Evolutionary conservation across 2,113 vertebrate species (phyloP).

Genomic region (Falcunculus frontatus): DNA sequence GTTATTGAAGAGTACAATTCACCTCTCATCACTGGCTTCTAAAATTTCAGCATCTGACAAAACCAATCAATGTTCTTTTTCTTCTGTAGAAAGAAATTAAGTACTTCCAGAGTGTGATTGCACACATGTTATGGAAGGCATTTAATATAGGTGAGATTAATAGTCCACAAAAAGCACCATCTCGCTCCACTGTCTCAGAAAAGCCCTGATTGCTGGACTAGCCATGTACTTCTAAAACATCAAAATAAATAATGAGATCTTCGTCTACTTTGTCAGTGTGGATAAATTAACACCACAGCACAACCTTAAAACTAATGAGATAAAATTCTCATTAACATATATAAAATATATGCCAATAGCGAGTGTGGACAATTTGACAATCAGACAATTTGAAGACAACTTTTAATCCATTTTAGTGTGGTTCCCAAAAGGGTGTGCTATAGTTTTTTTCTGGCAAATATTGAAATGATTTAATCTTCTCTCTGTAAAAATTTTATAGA

Average conservation of each 20-base stretch:
- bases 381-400: neutral
- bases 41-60: neutral
- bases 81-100: neutral
- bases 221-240: neutral
- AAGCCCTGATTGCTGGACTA: neutral
- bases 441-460: neutral
- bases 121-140: neutral
- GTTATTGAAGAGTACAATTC: neutral
- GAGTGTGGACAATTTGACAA: neutral
- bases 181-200: neutral
- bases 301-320: neutral
- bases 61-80: neutral
- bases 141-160: neutral
- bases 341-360: neutral
- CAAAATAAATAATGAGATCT: neutral
- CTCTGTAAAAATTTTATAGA: neutral
- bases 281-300: neutral
- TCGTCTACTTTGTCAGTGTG: neutral
- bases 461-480: neutral
- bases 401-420: neutral
- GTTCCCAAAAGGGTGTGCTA: neutral
- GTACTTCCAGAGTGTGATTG: neutral
- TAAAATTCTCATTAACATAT: neutral
- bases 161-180: neutral
- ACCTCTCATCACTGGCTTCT: neutral